phyloP scores from a whole-genome alignment of 2,797 vertebrate genomes.

The Xenentodon cancila region DNA sequence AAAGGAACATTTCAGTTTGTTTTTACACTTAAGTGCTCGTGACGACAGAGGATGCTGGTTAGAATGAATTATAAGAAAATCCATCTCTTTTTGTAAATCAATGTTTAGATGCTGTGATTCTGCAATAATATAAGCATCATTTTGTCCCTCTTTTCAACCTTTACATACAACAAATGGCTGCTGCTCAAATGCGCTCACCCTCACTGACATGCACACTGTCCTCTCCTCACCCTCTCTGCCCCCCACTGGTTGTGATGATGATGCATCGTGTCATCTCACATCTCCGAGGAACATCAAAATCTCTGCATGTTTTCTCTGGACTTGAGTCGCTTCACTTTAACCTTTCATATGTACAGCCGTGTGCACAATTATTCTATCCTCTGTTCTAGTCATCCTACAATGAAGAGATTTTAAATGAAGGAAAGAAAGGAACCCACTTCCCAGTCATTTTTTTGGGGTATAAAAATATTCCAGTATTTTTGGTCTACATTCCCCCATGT shows the following conservation, averaged over 20 bases:
- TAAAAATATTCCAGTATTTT: too few species aligned
- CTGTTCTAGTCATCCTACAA: too few species aligned
- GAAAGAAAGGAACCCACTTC: too few species aligned
- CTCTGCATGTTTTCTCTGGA: slow-evolving; percentile 29
- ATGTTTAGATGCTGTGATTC: background rate
- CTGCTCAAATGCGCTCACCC: slow-evolving; percentile 50
- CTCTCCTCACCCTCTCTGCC: slow-evolving; percentile 3
- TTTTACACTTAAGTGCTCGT: too few species aligned
- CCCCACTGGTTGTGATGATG: slow-evolving; percentile 20
- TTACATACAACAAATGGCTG: slow-evolving; percentile 24
- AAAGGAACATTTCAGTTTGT: too few species aligned
- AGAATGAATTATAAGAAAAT: background rate
- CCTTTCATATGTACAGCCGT: slow-evolving; percentile 9
- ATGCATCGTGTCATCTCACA: slow-evolving; percentile 48
- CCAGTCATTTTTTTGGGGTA: too few species aligned
- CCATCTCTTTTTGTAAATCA: background rate
- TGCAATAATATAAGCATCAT: slow-evolving; percentile 24
- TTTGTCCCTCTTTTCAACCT: slow-evolving; percentile 12
- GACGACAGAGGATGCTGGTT: background rate
- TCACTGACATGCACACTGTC: slow-evolving; percentile 16
- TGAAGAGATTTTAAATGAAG: too few species aligned
- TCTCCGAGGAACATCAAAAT: slow-evolving; percentile 43
- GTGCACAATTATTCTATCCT: background rate
- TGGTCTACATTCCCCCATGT: too few species aligned
- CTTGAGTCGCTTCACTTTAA: slow-evolving; percentile 38